phyloP scores from a whole-genome alignment of 2,797 vertebrate species.

The Acrocephalus scirpaceus region DNA sequence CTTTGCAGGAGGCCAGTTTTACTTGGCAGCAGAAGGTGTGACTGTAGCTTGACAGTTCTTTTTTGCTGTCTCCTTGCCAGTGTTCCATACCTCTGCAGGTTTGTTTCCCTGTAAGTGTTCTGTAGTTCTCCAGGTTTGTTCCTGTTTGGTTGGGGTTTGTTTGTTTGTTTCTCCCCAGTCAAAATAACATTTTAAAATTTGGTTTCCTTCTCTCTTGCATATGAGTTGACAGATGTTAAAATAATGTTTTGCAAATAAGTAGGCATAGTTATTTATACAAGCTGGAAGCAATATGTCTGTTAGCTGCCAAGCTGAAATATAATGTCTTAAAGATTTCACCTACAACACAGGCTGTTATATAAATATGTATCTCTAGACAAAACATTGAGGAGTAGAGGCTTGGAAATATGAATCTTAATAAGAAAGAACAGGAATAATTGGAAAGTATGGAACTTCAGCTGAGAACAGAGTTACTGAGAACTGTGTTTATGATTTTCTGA shows the following conservation, averaged over 20 bases:
- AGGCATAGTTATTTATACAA: not conserved
- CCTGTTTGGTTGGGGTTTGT: not conserved
- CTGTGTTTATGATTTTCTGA: not conserved
- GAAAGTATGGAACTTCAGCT: not conserved
- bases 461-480: not conserved
- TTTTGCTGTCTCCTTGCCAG: not conserved
- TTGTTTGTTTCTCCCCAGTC: not conserved
- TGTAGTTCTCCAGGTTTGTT: not conserved
- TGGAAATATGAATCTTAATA: not conserved
- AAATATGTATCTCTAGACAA: not conserved
- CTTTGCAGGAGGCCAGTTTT: not conserved
- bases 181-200: not conserved
- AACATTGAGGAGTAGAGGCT: not conserved
- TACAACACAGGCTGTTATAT: not conserved
- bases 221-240: not conserved
- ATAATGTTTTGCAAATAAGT: not conserved
- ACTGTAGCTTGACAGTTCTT: not conserved
- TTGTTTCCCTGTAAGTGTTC: not conserved
- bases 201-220: not conserved
- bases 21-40: not conserved
- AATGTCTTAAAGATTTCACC: not conserved
- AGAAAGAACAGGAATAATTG: slow-evolving; percentile 26
- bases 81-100: not conserved
- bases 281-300: not conserved
- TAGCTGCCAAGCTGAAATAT: not conserved